Evolutionary conservation across 30 jellyfish, hydroid and myxozoan genomes (phyloP).

Genomic region (Catostylus mosaicus): DNA sequence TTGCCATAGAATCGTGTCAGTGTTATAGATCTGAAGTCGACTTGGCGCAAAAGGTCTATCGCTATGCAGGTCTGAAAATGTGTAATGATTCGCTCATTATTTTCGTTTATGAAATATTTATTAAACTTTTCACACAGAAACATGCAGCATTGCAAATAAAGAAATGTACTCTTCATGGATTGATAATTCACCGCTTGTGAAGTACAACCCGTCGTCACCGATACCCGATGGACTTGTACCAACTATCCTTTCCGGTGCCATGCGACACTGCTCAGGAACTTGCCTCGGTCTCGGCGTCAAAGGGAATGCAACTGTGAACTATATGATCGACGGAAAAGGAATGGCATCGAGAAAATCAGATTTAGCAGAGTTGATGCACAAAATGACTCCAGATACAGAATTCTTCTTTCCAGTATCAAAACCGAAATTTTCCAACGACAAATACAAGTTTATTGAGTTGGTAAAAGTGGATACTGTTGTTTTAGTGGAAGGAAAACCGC

Average conservation of each 20-base stretch:
- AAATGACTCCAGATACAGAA: slow-evolving; percentile 45
- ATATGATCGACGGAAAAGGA: slow-evolving; percentile 29
- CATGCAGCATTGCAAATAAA: slow-evolving; percentile 40
- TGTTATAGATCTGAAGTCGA: too few relatives aligned
- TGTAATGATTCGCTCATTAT: background rate
- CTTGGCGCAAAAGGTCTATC: too few relatives aligned
- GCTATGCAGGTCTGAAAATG: too few relatives aligned
- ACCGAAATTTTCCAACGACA: slow-evolving; percentile 41
- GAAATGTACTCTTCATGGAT: slow-evolving; percentile 40
- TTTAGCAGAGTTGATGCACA: slow-evolving; percentile 18
- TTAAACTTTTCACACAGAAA: slow-evolving; percentile 31
- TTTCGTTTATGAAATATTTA: background rate
- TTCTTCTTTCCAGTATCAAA: slow-evolving; percentile 57
- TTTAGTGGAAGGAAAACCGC: slow-evolving; percentile 53
- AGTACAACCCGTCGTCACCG: slow-evolving; percentile 13
- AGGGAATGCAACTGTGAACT: slow-evolving; percentile 43
- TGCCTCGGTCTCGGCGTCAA: slow-evolving; percentile 43
- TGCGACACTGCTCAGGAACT: slow-evolving; percentile 52
- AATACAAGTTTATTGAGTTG: slow-evolving; percentile 22
- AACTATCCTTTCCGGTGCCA: slow-evolving; percentile 10
- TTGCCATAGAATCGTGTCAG: too few relatives aligned
- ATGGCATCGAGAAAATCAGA: slow-evolving; percentile 31
- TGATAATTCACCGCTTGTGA: slow-evolving; percentile 31
- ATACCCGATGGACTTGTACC: slow-evolving; percentile 42
- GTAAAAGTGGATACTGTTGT: slow-evolving; percentile 28